Base-by-base conservation (phyloP, 2,113 vertebrate species). In the Onychorhynchus coronatus region DNA sequence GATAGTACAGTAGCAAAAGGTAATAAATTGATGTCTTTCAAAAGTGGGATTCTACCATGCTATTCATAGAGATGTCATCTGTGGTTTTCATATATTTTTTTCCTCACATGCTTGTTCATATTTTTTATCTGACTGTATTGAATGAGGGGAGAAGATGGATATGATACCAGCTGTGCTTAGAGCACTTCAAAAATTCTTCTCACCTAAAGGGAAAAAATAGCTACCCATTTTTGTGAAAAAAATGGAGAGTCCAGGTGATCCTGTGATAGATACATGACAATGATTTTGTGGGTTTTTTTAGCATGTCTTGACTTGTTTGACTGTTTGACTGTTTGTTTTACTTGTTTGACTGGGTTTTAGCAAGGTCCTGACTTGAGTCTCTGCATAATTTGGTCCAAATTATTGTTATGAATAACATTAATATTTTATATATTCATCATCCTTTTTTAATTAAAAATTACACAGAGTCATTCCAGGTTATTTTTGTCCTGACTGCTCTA, bases 71-170 rank as follows among this genome's bases (percentile, higher is more conserved):
- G 68, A 68, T 85, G 62, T 33, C 1, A 80, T 88, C 85, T 93
- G 17, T 46, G 15, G 18, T 22, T 93, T 88, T 91, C 39, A 71
- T 52, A 50, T 63, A 52, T 53, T 95, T 91, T 91, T 95, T 91
- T 47, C 16, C 63, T 84, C 47, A 59, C 22, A 41, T 52, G 13
- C 14, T 88, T 96, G 74, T 41, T 71, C 75, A 52, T 77, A 35
- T 84, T 95, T 95, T 94, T 94, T 89, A 88, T 85, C 89, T 85
- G 39, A 37, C 55, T 68, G 16, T 39, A 66, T 13, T 84, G 78
- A 93, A 75, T 42, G 50, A 85, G 11, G 8, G 27, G 25, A 86
- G 72, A 88, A 80, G 67, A 84, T 71, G 18, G n/a, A 56, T 92
- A 46, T 46, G 55, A 88, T 80, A 52, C 37, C 55, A 91, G 37